Evolutionary conservation across 1,140 invertebrate species (phyloP), one percentile per base, ranked within the genome.

Genomic region (Drosophila quadrilineata): DNA sequence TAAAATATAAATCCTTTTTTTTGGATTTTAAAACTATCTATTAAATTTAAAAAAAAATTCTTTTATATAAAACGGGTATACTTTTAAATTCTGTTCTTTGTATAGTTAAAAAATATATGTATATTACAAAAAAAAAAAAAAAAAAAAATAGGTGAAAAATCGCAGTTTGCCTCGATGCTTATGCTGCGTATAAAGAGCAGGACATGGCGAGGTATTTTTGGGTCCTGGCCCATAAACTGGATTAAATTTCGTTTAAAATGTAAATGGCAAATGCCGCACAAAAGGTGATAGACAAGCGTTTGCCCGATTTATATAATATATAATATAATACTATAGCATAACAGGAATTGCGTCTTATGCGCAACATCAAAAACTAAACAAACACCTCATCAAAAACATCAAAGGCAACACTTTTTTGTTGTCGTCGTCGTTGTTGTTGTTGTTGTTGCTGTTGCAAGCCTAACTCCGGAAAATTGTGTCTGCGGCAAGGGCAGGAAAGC

Each of bases 241-340:
- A 76, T 82, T 71, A 84, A 87, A 75, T 82, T 87, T 76, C 75
- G 80, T 82, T 82, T 77, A 82, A 82, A 87, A 87, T 87, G 82
- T 84, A 84, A 87, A 87, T 84, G 70, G 67, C 63, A 59, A 70
- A 64, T 41, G 45, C 17, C 33, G 62, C n/a, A 63, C 49, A 71
- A 38, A 52, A 50, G 54, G 54, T 60, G 46, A 71, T 62, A 40
- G 36, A 59, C 33, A 58, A 67, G 31, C 26, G 41, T 10, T 33
- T 2, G 64, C 52, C 49, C 29, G 46, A 48, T 46, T 33, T n/a
- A n/a, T n/a, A n/a, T n/a, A n/a, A n/a, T n/a, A n/a, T n/a, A n/a
- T n/a, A n/a, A n/a, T n/a, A n/a, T n/a, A n/a, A n/a, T n/a, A n/a
- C n/a, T n/a, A n/a, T n/a, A n/a, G n/a, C n/a, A 41, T 52, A 56